phyloP scores from a whole-genome alignment of 2,888 invertebrate species.

The Congeria kusceri region DNA sequence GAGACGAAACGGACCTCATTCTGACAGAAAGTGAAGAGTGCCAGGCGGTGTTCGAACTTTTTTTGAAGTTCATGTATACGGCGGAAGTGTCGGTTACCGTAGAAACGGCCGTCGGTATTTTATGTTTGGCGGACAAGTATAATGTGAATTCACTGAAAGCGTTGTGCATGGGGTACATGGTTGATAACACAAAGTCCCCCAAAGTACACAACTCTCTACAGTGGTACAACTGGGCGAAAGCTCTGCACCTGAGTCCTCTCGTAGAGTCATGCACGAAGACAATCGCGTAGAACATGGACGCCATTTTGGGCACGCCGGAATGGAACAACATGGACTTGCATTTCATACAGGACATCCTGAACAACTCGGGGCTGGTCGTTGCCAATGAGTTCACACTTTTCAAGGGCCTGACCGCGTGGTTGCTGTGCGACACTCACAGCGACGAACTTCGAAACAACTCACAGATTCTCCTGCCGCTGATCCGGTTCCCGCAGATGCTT shows the following conservation, averaged over 20 bases:
- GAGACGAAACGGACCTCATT: conserved; percentile 76
- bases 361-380: conserved; percentile 82
- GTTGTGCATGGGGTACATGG: conserved; percentile 84
- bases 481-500: conserved; percentile 85
- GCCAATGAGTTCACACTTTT: conserved; percentile 80
- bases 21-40: conserved; percentile 84
- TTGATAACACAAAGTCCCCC: conserved; percentile 83
- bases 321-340: conserved; percentile 84
- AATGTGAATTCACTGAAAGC: conserved; percentile 83
- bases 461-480: conserved; percentile 79
- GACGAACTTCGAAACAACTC: conserved; percentile 67
- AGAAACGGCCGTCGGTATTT: conserved; percentile 82
- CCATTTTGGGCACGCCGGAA: conserved; percentile 79
- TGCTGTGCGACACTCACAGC: conserved; percentile 72
- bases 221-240: conserved; percentile 85
- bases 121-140: conserved; percentile 85
- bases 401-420: conserved; percentile 79
- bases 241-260: conserved; percentile 80
- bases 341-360: conserved; percentile 82
- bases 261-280: conserved; percentile 83
- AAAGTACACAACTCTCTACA: conserved; percentile 82
- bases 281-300: conserved; percentile 84
- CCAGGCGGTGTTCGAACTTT: conserved; percentile 82
- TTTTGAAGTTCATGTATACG: conserved; percentile 84
- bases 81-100: conserved; percentile 82